Base-by-base conservation (phyloP, 1,140 invertebrate genomes). In the Hesperophylax magnus region DNA sequence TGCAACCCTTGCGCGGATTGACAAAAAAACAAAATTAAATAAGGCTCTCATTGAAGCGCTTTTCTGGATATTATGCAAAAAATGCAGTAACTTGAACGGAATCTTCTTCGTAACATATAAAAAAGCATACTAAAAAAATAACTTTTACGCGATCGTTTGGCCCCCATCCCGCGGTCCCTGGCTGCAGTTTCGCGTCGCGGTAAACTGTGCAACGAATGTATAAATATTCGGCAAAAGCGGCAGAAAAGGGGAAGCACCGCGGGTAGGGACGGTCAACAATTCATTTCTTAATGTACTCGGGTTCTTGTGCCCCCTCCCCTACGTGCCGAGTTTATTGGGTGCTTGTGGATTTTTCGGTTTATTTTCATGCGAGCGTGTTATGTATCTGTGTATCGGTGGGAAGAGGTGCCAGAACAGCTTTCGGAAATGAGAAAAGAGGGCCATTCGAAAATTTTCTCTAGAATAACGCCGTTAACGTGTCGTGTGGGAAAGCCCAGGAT, bases 201-300 rank as follows among this genome's bases (percentile, higher is more conserved):
- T 47, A 22, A 61, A 72, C 69, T 20, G 69, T n/a, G 20, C 34
- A 52, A 3, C 27, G 20, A 24, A 52, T 17, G 22, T 54, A 75
- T 75, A 58, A 75, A 75, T 18, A 56, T 60, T 17, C 17, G 24
- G 14, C 24, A 22, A 75, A 31, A 75, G 15, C 24, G 22, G 34
- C 17, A 18, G 17, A 58, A 75, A 75, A 75, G 20, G 47, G 53
- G 14, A 74, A 54, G 18, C 47, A 75, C 47, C 15, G 18, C 47
- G 71, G 69, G 11, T 24, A 75, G 53, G 54, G 53, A 17, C 22
- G 72, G 72, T 75, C 53, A 54, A 75, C 72, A 75, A 56, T 56
- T 75, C 72, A 75, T 58, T 22, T 56, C 20, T 75, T 75, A 75
- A 75, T 75, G 72, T 54, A 75, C 72, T 47, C 39, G 39, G 39